A percentile compares a stretch with the other conserved stretches of the same genome.
Evolutionary conservation across 2,797 vertebrate genomes (phyloP).

Genomic region (Corythornis leucogaster): DNA sequence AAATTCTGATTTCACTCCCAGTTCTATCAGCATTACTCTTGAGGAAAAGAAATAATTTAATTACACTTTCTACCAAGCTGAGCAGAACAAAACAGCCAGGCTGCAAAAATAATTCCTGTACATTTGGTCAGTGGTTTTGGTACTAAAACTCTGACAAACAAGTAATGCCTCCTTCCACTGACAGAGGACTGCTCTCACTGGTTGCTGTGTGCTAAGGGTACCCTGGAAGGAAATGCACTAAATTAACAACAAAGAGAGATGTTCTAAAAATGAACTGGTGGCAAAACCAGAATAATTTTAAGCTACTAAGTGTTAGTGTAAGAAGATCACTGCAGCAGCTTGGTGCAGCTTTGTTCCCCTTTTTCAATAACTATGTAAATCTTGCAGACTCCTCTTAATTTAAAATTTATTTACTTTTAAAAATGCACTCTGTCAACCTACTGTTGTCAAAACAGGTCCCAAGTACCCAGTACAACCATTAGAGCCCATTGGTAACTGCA

Average conservation of each 20-base stretch:
- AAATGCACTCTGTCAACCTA: not conserved
- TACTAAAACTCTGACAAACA: not conserved
- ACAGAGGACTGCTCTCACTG: not conserved
- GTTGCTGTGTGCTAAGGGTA: too few species aligned
- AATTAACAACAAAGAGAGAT: not conserved
- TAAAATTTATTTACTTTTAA: not conserved
- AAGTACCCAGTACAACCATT: accelerated
- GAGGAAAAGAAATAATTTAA: not conserved
- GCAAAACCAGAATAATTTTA: not conserved
- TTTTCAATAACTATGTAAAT: not conserved
- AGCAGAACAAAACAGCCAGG: not conserved
- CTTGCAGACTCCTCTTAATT: not conserved
- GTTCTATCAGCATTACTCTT: not conserved
- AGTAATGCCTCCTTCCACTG: not conserved
- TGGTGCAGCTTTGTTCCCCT: not conserved
- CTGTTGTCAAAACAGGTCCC: not conserved
- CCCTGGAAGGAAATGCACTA: not conserved
- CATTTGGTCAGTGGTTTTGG: not conserved
- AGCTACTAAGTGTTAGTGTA: accelerated
- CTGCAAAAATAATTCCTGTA: not conserved
- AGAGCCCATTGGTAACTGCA: not conserved
- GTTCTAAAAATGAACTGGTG: not conserved
- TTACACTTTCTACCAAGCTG: not conserved
- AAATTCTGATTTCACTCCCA: not conserved
- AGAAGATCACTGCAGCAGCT: not conserved